Percentiles rank a stretch among this genome's conserved stretches.
These are phyloP conservation scores for Dasypogon diadema DNA, from an alignment of 2,888 invertebrate genomes.

Conservation along the genomic window DNA sequence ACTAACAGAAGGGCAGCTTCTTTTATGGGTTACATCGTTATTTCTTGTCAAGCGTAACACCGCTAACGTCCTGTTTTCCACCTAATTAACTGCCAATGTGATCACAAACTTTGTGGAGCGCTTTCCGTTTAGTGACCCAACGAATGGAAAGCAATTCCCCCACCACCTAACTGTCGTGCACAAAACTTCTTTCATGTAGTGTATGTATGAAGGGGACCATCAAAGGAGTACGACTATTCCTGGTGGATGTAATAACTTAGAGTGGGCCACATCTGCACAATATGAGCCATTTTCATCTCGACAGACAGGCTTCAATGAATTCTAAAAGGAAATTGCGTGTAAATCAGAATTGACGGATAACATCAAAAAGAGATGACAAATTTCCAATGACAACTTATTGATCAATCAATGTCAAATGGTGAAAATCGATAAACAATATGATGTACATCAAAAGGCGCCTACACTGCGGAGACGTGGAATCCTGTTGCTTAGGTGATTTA, in stretches of 20 bases:
- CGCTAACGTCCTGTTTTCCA: slow-evolving; percentile 51
- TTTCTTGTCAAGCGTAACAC: slow-evolving; percentile 37
- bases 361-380: slow-evolving; percentile 62
- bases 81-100: slow-evolving; percentile 51
- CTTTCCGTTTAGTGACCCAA: slow-evolving; percentile 14
- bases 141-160: slow-evolving; percentile 16
- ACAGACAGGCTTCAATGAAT: not conserved
- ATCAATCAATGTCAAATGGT: slow-evolving; percentile 67
- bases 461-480: slow-evolving; percentile 15
- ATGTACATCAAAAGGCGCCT: slow-evolving; percentile 59
- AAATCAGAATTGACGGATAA: slow-evolving; percentile 63
- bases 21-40: slow-evolving; percentile 26
- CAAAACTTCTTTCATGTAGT: slow-evolving; percentile 12
- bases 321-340: slow-evolving; percentile 56
- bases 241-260: slow-evolving; percentile 34
- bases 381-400: slow-evolving; percentile 62
- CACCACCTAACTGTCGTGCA: slow-evolving; percentile 15
- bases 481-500: slow-evolving; percentile 55
- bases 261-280: slow-evolving; percentile 47
- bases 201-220: not conserved
- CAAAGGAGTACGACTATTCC: slow-evolving; percentile 15
- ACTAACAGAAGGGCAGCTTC: not conserved
- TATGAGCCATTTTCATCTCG: slow-evolving; percentile 31
- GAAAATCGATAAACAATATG: slow-evolving; percentile 67
- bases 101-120: slow-evolving; percentile 45